Conservation (phyloP, 2,113 vertebrate species). For the Phrynosoma platyrhinos region DNA sequence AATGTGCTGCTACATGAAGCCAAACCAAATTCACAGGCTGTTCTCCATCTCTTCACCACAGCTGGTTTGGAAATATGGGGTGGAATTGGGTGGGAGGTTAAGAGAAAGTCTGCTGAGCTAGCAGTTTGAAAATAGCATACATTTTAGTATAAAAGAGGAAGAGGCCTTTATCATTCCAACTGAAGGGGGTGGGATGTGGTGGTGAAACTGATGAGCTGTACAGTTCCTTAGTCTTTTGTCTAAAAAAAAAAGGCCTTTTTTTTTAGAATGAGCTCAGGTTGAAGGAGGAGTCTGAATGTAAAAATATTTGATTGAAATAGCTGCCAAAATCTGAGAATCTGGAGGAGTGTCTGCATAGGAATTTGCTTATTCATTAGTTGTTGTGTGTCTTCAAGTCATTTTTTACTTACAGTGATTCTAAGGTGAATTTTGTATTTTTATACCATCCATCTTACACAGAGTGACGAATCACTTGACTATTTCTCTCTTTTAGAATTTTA, state of each 20-base stretch:
- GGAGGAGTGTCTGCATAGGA: not conserved
- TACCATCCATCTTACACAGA: too few relatives aligned
- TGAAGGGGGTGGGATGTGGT: not conserved
- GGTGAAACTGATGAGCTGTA: conserved; percentile 21
- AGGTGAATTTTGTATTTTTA: too few relatives aligned
- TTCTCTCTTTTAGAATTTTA: too few relatives aligned
- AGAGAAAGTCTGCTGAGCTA: conserved; percentile 24
- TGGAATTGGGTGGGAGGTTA: conserved; percentile 25
- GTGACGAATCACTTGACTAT: too few relatives aligned
- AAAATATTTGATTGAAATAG: not conserved
- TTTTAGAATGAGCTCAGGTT: too few relatives aligned
- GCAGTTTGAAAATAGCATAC: conserved; percentile 23
- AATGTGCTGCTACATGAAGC: conserved; percentile 43
- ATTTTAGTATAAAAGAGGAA: not conserved
- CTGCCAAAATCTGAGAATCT: not conserved
- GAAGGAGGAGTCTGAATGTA: not conserved
- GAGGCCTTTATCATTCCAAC: not conserved
- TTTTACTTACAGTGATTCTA: too few relatives aligned
- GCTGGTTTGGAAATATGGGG: conserved; percentile 39
- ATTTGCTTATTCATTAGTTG: not conserved
- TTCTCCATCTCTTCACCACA: conserved; percentile 27
- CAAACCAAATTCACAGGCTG: conserved; percentile 46
- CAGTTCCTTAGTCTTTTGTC: accelerated
- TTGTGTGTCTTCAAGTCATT: too few relatives aligned
- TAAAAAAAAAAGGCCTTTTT: not conserved